Evolutionary conservation across 2,113 vertebrate species (phyloP).

Genomic region (Rhinolophus ferrumequinum): DNA sequence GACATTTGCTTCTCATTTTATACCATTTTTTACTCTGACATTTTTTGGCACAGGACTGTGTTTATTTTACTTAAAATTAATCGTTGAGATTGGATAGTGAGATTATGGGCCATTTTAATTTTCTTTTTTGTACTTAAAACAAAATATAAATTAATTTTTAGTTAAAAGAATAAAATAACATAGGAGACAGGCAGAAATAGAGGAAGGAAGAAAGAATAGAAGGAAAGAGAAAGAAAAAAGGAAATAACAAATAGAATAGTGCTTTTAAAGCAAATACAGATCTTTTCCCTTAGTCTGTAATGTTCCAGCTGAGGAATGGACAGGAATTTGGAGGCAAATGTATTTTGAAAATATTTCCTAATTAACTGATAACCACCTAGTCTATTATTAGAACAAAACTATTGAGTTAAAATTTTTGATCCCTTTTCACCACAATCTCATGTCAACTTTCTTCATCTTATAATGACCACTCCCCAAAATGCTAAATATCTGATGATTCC

Average conservation of each 20-base stretch:
- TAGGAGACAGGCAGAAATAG: not conserved
- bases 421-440: not conserved
- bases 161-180: not conserved
- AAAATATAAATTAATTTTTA: not conserved
- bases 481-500: not conserved
- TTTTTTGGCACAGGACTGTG: not conserved
- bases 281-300: not conserved
- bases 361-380: not conserved
- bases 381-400: not conserved
- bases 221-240: not conserved
- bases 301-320: too few species aligned
- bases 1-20: not conserved
- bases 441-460: not conserved
- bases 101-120: not conserved
- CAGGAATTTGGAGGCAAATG: not conserved
- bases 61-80: constrained; percentile 41
- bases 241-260: not conserved
- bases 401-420: not conserved
- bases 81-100: not conserved
- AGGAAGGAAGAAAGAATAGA: not conserved
- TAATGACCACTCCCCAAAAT: not conserved
- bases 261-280: not conserved
- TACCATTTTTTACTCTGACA: not conserved
- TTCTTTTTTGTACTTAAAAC: not conserved
- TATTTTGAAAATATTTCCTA: not conserved